phyloP scores from a whole-genome alignment of 2,888 invertebrate species.

The Heliconius sara region DNA sequence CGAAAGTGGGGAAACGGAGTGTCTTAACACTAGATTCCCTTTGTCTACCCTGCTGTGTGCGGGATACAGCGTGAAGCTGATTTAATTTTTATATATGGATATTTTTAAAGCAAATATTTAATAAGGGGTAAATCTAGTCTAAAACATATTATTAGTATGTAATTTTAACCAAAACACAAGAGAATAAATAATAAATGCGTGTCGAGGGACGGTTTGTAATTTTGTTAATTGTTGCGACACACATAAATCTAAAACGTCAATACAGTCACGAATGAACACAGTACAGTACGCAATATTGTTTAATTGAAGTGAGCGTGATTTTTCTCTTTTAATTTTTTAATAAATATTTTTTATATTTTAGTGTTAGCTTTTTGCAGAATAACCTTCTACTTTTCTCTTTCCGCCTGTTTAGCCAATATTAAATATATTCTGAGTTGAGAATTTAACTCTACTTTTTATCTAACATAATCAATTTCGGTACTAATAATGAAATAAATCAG shows the following conservation, averaged over 20 bases:
- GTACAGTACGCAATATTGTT: not conserved
- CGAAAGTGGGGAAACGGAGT: too few relatives aligned
- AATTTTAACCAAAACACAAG: not conserved
- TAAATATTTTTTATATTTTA: not conserved
- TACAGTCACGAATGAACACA: not conserved
- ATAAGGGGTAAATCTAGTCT: not conserved
- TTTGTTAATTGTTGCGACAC: constrained; percentile 2
- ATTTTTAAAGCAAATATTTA: too few relatives aligned
- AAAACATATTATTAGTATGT: not conserved
- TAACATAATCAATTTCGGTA: too few relatives aligned
- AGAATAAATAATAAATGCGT: not conserved
- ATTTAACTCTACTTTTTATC: too few relatives aligned
- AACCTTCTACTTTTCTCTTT: not conserved
- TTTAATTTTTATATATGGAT: too few relatives aligned
- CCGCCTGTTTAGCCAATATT: too few relatives aligned
- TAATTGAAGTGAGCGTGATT: not conserved
- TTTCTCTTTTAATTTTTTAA: not conserved
- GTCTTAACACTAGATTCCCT: too few relatives aligned
- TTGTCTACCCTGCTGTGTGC: too few relatives aligned
- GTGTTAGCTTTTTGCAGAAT: not conserved
- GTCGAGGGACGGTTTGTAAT: not conserved
- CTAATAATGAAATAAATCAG: too few relatives aligned
- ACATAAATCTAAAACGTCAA: constrained; percentile 10
- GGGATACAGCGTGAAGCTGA: too few relatives aligned
- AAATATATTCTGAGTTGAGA: too few relatives aligned